Evolutionary conservation across 2,113 vertebrate species (phyloP).

Genomic region (Gobius niger): DNA sequence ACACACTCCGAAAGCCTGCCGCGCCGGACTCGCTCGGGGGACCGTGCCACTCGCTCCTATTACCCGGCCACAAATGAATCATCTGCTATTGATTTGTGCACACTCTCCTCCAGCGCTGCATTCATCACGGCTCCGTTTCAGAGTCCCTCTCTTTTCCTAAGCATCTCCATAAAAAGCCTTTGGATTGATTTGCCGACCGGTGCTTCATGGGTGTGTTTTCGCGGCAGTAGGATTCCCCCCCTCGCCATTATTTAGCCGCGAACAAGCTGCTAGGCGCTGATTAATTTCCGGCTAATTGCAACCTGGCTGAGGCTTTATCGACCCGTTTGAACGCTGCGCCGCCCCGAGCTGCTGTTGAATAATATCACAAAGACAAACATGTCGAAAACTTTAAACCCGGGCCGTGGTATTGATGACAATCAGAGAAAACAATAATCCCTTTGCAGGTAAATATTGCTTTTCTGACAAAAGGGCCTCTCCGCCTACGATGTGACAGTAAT

Average conservation of each 20-base stretch:
- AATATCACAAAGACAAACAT: constrained; percentile 64
- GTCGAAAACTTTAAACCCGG: constrained; percentile 58
- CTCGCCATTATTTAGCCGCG: constrained; percentile 61
- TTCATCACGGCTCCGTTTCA: constrained; percentile 61
- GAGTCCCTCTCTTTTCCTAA: constrained; percentile 57
- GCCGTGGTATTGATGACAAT: constrained; percentile 48
- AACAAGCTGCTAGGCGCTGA: constrained; percentile 53
- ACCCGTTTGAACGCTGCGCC: constrained; percentile 55
- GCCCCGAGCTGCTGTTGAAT: constrained; percentile 64
- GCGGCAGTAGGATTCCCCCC: constrained; percentile 39
- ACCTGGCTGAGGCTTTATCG: constrained; percentile 57
- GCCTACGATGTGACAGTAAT: constrained; percentile 39
- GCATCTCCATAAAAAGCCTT: constrained; percentile 62
- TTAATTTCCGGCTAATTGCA: constrained; percentile 73
- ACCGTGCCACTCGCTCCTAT: constrained; percentile 49
- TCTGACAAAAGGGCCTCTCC: constrained; percentile 45
- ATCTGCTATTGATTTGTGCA: constrained; percentile 67
- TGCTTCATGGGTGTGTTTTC: constrained; percentile 32
- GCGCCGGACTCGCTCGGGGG: constrained; percentile 40
- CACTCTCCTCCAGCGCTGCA: constrained; percentile 44
- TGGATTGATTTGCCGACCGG: constrained; percentile 60
- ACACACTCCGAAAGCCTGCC: neutral
- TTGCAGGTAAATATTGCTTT: constrained; percentile 63
- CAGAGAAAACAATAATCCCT: constrained; percentile 54
- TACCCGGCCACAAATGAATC: constrained; percentile 63